Percentiles rank a stretch among this genome's conserved stretches.
Evolutionary conservation across 2,888 invertebrate species (phyloP).

Genomic region (Scotopteryx bipunctaria): DNA sequence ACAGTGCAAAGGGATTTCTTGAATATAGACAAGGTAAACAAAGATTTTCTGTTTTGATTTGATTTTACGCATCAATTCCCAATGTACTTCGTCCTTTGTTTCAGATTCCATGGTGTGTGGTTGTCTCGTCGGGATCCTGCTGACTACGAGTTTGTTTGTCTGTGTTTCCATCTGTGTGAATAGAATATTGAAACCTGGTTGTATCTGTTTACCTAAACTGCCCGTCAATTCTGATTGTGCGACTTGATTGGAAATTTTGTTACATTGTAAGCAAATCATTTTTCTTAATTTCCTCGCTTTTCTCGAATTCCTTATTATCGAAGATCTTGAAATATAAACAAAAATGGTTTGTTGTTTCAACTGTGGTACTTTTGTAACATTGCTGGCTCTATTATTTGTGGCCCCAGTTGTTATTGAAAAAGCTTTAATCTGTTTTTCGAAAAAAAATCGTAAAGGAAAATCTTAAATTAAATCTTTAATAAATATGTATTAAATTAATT

Average conservation of each 20-base stretch:
- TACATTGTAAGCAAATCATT: slow-evolving; percentile 35
- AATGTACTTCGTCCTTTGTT: slow-evolving; percentile 57
- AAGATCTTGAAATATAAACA: slow-evolving; percentile 7
- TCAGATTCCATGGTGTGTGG: slow-evolving; percentile 47
- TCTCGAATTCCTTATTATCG: background rate
- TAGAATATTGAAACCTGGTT: slow-evolving; percentile 22
- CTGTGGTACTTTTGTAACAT: slow-evolving; percentile 28
- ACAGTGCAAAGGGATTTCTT: no score
- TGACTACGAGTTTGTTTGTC: slow-evolving; percentile 24
- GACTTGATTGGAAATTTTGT: slow-evolving; percentile 22
- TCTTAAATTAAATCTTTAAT: slow-evolving; percentile 10
- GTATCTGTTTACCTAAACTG: slow-evolving; percentile 8
- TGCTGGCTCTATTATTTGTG: slow-evolving; percentile 33
- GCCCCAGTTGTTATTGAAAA: slow-evolving; percentile 43
- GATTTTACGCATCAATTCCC: slow-evolving; percentile 46
- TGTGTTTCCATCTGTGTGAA: slow-evolving; percentile 18
- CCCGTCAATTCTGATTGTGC: background rate
- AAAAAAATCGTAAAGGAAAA: slow-evolving; percentile 6
- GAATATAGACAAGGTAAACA: slow-evolving; percentile 34
- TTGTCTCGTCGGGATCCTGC: slow-evolving; percentile 31
- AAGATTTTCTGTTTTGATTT: slow-evolving; percentile 29
- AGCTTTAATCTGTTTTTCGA: slow-evolving; percentile 16
- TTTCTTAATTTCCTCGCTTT: slow-evolving; percentile 4
- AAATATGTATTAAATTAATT: slow-evolving; percentile 12
- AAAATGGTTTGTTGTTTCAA: slow-evolving; percentile 41